Percentiles rank a stretch among this genome's conserved stretches.
Conservation (phyloP, 2,888 invertebrate genomes). For the Tetranychus piercei region DNA sequence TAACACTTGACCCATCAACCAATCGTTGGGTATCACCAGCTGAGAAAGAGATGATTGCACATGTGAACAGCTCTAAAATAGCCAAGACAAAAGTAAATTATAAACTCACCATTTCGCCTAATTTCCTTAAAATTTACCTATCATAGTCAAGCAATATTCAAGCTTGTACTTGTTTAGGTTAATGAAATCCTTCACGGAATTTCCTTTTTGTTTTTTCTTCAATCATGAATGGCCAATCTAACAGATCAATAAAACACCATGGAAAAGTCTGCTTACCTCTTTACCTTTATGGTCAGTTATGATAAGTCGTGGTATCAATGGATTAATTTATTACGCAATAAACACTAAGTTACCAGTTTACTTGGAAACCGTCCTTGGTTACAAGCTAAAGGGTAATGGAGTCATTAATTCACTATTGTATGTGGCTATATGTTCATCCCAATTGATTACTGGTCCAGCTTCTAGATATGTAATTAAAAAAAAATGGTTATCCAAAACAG, state of each 20-base stretch:
- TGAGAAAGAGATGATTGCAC: not conserved
- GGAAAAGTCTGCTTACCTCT: constrained; percentile 5
- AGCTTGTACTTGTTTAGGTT: too few relatives aligned
- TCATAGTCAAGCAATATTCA: too few relatives aligned
- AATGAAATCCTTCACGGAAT: too few relatives aligned
- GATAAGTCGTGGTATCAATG: too few relatives aligned
- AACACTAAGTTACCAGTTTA: constrained; percentile 3
- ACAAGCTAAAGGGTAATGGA: not conserved
- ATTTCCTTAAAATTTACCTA: not conserved
- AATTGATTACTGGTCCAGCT: not conserved
- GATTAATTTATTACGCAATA: not conserved
- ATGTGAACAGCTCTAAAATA: not conserved
- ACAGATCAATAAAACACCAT: constrained; percentile 3
- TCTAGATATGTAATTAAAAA: not conserved
- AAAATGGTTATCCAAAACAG: not conserved
- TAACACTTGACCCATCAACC: not conserved
- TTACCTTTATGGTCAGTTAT: constrained; percentile 1
- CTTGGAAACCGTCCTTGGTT: not conserved
- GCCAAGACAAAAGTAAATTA: not conserved
- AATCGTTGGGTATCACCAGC: not conserved
- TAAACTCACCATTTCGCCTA: not conserved
- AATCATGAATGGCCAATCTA: too few relatives aligned
- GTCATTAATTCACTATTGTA: constrained; percentile 5
- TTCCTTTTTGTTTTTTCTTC: too few relatives aligned
- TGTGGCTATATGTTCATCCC: not conserved